Evolutionary conservation across 1,140 invertebrate species (phyloP).

Genomic region (Pseudoatta argentina): DNA sequence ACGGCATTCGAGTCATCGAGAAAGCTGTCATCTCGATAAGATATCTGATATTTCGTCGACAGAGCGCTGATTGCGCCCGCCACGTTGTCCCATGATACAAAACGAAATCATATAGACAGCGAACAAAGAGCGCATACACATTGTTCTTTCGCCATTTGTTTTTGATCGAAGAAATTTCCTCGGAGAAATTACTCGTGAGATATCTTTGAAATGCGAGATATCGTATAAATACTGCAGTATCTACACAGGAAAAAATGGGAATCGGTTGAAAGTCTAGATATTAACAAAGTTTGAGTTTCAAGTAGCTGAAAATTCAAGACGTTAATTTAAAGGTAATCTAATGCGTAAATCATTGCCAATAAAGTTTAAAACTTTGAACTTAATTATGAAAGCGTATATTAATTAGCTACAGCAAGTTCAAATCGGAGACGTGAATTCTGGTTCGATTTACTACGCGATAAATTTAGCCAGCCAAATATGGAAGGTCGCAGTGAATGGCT

Average conservation of each 20-base stretch:
- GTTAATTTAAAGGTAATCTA: not conserved
- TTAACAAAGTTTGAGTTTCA: not conserved
- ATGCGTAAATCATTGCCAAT: not conserved
- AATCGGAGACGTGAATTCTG: not conserved
- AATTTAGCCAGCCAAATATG: not conserved
- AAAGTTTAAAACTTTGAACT: not conserved
- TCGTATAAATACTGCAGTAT: constrained; percentile 1
- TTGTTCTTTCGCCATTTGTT: constrained; percentile 27
- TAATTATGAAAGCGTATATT: not conserved
- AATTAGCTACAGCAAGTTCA: not conserved
- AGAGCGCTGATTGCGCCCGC: constrained; percentile 51
- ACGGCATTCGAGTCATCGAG: constrained; percentile 3
- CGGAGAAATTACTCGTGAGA: constrained; percentile 28
- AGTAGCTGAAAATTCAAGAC: not conserved
- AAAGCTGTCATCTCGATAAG: constrained; percentile 32
- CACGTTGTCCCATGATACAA: constrained; percentile 40
- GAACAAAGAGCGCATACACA: not conserved
- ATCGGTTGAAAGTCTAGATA: not conserved
- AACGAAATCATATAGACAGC: not conserved
- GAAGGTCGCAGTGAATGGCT: not conserved
- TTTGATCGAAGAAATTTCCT: constrained; percentile 43
- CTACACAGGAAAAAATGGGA: not conserved
- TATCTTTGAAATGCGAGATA: constrained; percentile 15
- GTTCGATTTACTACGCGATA: constrained; percentile 14
- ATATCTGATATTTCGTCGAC: constrained; percentile 51